Conservation (phyloP, 2,113 vertebrate genomes). For the Ctenomys sociabilis region DNA sequence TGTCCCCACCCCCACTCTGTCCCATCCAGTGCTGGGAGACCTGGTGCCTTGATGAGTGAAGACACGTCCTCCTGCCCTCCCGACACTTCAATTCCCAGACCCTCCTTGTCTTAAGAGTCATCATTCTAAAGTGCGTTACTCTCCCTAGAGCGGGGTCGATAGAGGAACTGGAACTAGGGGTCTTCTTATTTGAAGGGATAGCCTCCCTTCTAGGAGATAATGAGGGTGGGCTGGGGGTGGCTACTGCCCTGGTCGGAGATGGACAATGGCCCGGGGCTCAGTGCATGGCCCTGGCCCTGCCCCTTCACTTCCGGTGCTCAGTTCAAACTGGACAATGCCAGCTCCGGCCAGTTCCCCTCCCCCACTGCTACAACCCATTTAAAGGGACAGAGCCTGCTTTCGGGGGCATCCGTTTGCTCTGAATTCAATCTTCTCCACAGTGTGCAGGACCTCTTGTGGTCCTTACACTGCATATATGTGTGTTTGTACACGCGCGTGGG, state of each 20-base stretch:
- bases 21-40: background rate
- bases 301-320: conserved; percentile 86
- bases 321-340: conserved; percentile 86
- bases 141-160: background rate
- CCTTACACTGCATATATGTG: background rate
- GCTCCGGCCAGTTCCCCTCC: conserved; percentile 83
- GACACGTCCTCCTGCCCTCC: conserved; percentile 21
- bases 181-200: conserved; percentile 33
- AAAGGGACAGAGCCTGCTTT: conserved; percentile 83
- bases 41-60: background rate
- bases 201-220: conserved; percentile 63
- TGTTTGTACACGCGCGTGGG: no score
- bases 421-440: conserved; percentile 57
- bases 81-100: background rate
- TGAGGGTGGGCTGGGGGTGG: conserved; percentile 62
- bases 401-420: conserved; percentile 57
- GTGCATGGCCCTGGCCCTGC: conserved; percentile 82
- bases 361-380: conserved; percentile 77
- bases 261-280: conserved; percentile 85
- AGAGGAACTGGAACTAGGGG: background rate
- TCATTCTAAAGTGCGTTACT: conserved; percentile 9
- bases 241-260: conserved; percentile 76
- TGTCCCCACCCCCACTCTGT: background rate
- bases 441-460: background rate
- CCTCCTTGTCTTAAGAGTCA: background rate